Conservation (phyloP, 2,888 invertebrate genomes). For the Lathronympha strigana region DNA sequence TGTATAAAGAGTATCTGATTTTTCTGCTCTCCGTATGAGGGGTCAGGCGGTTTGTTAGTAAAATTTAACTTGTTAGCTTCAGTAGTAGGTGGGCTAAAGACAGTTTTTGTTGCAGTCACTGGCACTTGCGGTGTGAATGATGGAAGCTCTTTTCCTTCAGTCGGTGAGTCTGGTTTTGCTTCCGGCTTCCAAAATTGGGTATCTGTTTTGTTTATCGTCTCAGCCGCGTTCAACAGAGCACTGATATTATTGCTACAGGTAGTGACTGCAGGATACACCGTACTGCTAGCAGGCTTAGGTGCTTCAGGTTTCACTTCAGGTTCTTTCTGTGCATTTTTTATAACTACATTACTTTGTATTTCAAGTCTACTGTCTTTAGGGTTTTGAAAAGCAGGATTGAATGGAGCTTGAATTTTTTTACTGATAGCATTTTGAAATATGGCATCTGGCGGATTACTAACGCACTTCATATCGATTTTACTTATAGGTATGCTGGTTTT, state of each 20-base stretch:
- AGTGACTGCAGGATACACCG: constrained; percentile 1
- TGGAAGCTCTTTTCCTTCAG: constrained; percentile 55
- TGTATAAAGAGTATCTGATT: constrained; percentile 75
- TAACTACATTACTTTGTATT: constrained; percentile 75
- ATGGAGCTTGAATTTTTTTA: constrained; percentile 52
- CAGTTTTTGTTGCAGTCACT: constrained; percentile 49
- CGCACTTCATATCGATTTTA: constrained; percentile 78
- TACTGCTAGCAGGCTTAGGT: constrained; percentile 32
- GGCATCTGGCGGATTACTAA: constrained; percentile 59
- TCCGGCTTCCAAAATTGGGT: constrained; percentile 63
- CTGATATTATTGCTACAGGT: constrained; percentile 60
- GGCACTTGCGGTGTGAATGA: constrained; percentile 45
- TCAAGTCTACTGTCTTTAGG: constrained; percentile 63
- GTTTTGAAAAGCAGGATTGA: constrained; percentile 56
- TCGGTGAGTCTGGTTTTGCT: constrained; percentile 54
- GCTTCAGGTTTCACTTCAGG: constrained; percentile 51
- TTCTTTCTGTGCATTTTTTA: constrained; percentile 67
- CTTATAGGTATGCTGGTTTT: constrained; percentile 81
- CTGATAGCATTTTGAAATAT: constrained; percentile 51
- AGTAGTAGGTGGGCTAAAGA: constrained; percentile 63
- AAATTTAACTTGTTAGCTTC: constrained; percentile 62
- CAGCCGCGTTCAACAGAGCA: constrained; percentile 70
- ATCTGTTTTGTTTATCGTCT: constrained; percentile 69
- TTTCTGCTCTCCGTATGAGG: constrained; percentile 64
- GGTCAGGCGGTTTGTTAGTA: constrained; percentile 64